Percentiles rank a stretch among this genome's conserved stretches.
These are phyloP conservation scores for Lamproptera curius DNA, from an alignment of 2,888 invertebrate genomes.

Conservation along the genomic window DNA sequence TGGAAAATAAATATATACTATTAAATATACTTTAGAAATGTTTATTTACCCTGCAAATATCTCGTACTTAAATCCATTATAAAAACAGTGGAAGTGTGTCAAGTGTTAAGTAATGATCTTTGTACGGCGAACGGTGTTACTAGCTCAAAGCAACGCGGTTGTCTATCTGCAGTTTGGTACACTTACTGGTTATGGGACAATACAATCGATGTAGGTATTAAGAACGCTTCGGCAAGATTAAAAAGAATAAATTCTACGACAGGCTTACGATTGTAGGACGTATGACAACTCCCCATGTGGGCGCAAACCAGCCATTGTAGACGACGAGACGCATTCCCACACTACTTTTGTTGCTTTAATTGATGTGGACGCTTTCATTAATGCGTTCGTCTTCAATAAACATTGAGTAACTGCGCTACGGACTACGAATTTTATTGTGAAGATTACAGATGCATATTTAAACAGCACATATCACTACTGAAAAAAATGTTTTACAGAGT, in stretches of 20 bases:
- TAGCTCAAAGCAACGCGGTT: slow-evolving; percentile 6
- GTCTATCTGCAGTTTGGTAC: slow-evolving; percentile 17
- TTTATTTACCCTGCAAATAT: slow-evolving; percentile 12
- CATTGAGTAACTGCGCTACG: background rate
- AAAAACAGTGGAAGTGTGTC: slow-evolving; percentile 16
- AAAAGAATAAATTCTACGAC: slow-evolving; percentile 40
- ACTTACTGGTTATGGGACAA: slow-evolving; percentile 36
- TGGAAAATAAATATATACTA: background rate
- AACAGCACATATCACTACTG: no score
- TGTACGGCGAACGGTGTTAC: slow-evolving; percentile 10
- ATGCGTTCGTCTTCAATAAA: slow-evolving; percentile 4
- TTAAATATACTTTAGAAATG: slow-evolving; percentile 1
- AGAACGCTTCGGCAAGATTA: slow-evolving; percentile 35
- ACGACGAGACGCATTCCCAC: slow-evolving; percentile 31
- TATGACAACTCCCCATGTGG: slow-evolving; percentile 32
- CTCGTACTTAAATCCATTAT: slow-evolving; percentile 12
- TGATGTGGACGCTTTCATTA: slow-evolving; percentile 28
- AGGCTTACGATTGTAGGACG: slow-evolving; percentile 40
- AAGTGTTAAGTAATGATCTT: slow-evolving; percentile 12
- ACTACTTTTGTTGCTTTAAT: slow-evolving; percentile 33
- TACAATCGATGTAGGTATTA: slow-evolving; percentile 58
- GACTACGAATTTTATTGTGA: no score
- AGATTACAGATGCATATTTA: no score
- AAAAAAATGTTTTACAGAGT: no score
- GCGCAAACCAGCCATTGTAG: slow-evolving; percentile 33